Conservation (phyloP, 2,797 vertebrate species). For the Catharus ustulatus region DNA sequence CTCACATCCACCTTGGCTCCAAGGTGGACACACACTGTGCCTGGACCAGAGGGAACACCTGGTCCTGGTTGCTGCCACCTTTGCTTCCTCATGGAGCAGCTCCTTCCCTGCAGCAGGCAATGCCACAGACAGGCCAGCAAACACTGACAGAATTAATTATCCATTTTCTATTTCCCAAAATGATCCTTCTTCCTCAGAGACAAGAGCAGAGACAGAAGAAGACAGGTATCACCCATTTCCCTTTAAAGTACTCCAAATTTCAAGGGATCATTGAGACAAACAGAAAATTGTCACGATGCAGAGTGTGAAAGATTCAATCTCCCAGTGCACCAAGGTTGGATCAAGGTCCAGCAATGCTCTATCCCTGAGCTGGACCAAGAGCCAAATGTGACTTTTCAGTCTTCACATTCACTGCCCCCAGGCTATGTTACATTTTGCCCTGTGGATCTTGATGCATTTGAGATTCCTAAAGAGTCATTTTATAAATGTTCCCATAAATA, state of each 20-base stretch:
- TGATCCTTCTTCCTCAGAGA: background rate
- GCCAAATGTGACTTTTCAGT: background rate
- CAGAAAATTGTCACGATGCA: background rate
- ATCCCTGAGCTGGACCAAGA: background rate
- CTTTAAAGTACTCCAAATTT: background rate
- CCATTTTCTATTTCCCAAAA: background rate
- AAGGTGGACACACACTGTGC: background rate
- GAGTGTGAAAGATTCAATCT: background rate
- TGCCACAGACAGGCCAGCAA: background rate
- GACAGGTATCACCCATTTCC: background rate
- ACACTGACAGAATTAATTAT: background rate
- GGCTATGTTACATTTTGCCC: background rate
- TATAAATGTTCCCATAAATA: background rate
- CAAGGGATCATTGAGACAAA: background rate
- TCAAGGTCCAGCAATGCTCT: fast-evolving
- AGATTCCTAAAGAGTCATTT: background rate
- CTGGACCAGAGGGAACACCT: background rate
- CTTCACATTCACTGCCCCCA: background rate
- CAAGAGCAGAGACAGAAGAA: background rate
- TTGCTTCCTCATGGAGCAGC: background rate
- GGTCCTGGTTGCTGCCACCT: background rate
- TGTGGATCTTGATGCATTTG: background rate
- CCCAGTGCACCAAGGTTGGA: background rate
- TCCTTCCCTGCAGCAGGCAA: background rate
- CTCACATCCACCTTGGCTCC: background rate